These are phyloP conservation scores for Phenganax subtilis DNA, from an alignment of 92 coral and sea anemone genomes.

Conservation along the genomic window DNA sequence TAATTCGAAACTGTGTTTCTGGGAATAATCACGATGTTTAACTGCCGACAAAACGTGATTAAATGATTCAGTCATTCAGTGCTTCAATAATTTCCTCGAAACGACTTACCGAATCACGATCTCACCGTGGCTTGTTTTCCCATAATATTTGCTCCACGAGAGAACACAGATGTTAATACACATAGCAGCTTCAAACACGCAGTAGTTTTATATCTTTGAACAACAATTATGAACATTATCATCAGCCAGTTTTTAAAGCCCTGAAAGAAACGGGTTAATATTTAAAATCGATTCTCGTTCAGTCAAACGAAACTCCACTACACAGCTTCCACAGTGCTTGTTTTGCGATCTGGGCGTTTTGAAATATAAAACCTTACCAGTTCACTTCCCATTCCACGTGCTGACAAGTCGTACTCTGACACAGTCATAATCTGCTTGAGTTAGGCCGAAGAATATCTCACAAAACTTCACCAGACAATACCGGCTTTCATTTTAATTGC, in stretches of 20 bases:
- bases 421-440: neutral
- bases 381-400: neutral
- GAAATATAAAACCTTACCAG: neutral
- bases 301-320: too few relatives aligned
- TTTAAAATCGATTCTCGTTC: neutral
- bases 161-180: constrained; percentile 13
- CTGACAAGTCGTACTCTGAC: neutral
- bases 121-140: neutral
- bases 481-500: neutral
- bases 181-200: neutral
- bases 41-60: too few relatives aligned
- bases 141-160: neutral
- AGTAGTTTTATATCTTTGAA: neutral
- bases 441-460: neutral
- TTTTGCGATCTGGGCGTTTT: neutral
- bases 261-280: neutral
- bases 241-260: neutral
- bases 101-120: neutral
- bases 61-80: too few relatives aligned
- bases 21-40: too few relatives aligned
- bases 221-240: constrained; percentile 2
- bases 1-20: too few relatives aligned
- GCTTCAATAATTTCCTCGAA: neutral
- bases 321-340: neutral
- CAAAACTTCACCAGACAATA: neutral